A percentile compares a stretch with the other conserved stretches of the same genome.
Evolutionary conservation across 2,113 vertebrate genomes (phyloP).

Genomic region (Colinus virginianus): DNA sequence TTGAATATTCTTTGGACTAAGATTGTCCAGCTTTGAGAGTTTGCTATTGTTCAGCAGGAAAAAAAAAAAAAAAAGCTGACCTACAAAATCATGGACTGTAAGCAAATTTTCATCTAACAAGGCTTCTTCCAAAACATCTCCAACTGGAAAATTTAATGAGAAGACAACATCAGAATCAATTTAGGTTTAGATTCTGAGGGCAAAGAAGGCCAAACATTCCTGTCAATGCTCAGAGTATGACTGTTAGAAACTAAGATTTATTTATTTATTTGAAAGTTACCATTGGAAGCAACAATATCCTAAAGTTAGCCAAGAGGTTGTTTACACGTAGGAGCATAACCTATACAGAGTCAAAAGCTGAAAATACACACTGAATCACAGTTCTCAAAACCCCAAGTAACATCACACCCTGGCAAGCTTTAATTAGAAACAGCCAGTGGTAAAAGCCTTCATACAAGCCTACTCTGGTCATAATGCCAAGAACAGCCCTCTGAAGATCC

Average conservation of each 20-base stretch:
- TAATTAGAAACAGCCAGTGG: neutral
- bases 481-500: neutral
- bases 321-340: neutral
- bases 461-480: neutral
- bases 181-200: neutral
- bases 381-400: neutral
- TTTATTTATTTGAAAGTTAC: neutral
- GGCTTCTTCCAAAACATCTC: neutral
- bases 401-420: neutral
- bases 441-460: neutral
- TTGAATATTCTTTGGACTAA: neutral
- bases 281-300: neutral
- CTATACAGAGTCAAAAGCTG: neutral
- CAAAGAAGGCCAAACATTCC: neutral
- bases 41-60: neutral
- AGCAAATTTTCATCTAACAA: neutral
- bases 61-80: neutral
- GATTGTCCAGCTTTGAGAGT: neutral
- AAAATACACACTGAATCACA: neutral
- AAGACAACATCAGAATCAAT: constrained; percentile 4
- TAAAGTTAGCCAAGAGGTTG: neutral
- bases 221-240: neutral
- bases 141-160: neutral
- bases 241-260: neutral
- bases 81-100: neutral